Percentiles rank a stretch among this genome's conserved stretches.
phyloP scores from a whole-genome alignment of 2,888 invertebrate genomes.

The Strigamia crassipes region DNA sequence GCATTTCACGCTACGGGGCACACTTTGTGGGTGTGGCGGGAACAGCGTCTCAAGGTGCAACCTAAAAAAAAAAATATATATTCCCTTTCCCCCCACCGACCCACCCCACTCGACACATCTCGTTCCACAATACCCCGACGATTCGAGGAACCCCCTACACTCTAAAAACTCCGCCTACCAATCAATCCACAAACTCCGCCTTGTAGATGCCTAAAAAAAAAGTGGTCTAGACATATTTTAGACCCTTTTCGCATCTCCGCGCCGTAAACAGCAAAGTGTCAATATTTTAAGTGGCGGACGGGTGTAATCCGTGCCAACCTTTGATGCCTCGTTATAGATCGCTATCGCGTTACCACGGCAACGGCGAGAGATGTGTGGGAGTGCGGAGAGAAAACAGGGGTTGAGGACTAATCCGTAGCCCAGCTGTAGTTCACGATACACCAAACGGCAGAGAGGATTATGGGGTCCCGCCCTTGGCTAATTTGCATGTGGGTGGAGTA shows the following conservation, averaged over 20 bases:
- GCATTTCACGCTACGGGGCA: conserved; percentile 40
- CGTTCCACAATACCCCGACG: not conserved
- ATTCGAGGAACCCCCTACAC: not conserved
- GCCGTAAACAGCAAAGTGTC: not conserved
- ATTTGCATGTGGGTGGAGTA: conserved; percentile 33
- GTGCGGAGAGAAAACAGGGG: conserved; percentile 12
- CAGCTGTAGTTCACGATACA: conserved; percentile 42
- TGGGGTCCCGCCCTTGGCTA: conserved; percentile 39
- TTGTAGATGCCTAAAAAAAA: not conserved
- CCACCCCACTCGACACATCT: not conserved
- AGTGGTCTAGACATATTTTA: conserved; percentile 12
- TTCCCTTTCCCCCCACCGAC: not conserved
- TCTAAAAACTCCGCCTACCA: not conserved
- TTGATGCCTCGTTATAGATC: conserved; percentile 30
- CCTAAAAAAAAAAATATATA: not conserved
- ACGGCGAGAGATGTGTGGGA: not conserved
- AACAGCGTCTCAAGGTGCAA: conserved; percentile 31
- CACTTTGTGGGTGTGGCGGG: conserved; percentile 42
- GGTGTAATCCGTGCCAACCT: conserved; percentile 33
- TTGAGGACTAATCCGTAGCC: conserved; percentile 33
- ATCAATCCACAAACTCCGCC: conserved; percentile 18
- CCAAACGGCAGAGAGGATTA: conserved; percentile 40
- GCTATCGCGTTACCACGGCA: not conserved
- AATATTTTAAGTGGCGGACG: not conserved
- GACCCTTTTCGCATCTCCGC: not conserved